Conservation (phyloP, 2,888 invertebrate species). For the Axea sp. region DNA sequence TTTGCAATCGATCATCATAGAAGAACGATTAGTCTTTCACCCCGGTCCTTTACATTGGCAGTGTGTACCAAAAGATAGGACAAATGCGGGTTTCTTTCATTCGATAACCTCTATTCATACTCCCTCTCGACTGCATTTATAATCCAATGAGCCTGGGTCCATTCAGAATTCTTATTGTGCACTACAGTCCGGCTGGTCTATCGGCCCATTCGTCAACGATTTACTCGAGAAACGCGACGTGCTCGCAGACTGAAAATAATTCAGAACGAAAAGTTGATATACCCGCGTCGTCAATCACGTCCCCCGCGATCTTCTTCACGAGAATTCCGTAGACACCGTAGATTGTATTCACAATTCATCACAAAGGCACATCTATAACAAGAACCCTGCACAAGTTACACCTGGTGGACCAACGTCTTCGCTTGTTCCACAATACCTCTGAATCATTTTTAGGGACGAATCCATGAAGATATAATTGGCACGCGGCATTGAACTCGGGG, state of each 20-base stretch:
- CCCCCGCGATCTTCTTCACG: not conserved
- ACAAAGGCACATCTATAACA: conserved; percentile 8
- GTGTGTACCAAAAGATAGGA: not conserved
- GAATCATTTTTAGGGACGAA: conserved; percentile 35
- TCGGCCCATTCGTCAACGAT: conserved; percentile 15
- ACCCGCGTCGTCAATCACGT: not conserved
- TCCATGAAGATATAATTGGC: conserved; percentile 54
- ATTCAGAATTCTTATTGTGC: conserved; percentile 24
- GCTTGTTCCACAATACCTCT: conserved; percentile 5
- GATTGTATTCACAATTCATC: not conserved
- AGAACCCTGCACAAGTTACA: conserved; percentile 36
- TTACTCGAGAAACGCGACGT: conserved; percentile 1
- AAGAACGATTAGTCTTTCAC: conserved; percentile 35
- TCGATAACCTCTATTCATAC: conserved; percentile 23
- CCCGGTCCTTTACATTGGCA: not conserved
- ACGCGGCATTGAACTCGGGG: conserved; percentile 38
- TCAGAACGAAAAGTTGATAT: conserved; percentile 18
- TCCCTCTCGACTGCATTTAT: conserved; percentile 34
- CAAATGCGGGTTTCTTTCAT: conserved; percentile 19
- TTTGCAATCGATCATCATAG: conserved; percentile 13
- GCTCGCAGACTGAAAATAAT: conserved; percentile 14
- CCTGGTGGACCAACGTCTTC: conserved; percentile 36
- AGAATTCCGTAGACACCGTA: not conserved
- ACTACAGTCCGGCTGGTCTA: not conserved
- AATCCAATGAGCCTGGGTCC: conserved; percentile 29